Evolutionary conservation across 2,797 vertebrate species (phyloP).

Genomic region (Micromesistius poutassou): DNA sequence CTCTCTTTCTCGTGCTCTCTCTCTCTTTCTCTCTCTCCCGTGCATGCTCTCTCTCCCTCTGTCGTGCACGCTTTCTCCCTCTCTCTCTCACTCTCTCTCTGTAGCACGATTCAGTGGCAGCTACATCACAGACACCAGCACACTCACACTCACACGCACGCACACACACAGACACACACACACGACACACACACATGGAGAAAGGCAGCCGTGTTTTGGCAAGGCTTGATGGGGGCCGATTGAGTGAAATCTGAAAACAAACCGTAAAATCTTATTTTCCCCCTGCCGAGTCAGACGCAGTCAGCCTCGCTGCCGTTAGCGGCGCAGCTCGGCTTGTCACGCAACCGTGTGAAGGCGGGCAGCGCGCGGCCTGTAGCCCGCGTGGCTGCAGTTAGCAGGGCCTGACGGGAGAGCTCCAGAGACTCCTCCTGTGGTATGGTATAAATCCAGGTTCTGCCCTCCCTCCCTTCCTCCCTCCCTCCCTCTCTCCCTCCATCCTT

Average conservation of each 20-base stretch:
- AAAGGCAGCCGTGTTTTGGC: conserved; percentile 6
- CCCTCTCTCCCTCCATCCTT: neutral
- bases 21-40: neutral
- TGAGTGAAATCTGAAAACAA: conserved; percentile 44
- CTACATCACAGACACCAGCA: conserved; percentile 24
- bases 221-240: neutral
- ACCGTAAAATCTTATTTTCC: conserved; percentile 40
- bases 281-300: conserved; percentile 9
- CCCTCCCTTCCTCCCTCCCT: neutral
- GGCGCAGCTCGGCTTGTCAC: conserved; percentile 25
- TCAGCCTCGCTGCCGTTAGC: conserved; percentile 20
- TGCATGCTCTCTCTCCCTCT: conserved; percentile 10
- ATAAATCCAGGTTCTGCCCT: conserved; percentile 23
- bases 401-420: conserved; percentile 11
- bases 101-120: conserved; percentile 28
- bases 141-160: conserved; percentile 3
- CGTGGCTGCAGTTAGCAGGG: conserved; percentile 2
- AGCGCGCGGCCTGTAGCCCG: neutral
- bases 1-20: too few species aligned
- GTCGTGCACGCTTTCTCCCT: conserved; percentile 13
- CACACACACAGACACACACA: neutral
- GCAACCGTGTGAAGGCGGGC: conserved; percentile 22
- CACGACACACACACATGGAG: neutral
- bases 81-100: neutral
- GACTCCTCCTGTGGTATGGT: conserved; percentile 30